phyloP scores from a whole-genome alignment of 1,140 invertebrate species.

The Pachyrhynchus sulphureomaculatus region DNA sequence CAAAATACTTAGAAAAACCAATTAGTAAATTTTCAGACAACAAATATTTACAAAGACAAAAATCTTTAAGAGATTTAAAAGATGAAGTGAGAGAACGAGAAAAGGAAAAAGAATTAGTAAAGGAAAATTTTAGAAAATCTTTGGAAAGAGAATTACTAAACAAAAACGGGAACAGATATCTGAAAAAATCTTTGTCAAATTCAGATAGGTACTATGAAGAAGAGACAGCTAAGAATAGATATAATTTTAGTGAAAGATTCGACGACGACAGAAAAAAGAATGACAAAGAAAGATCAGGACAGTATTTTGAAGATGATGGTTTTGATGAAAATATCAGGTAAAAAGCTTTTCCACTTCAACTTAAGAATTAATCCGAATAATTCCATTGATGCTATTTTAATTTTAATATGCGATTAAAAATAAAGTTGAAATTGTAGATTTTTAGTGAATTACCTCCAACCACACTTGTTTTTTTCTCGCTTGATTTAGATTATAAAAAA shows the following conservation, averaged over 20 bases:
- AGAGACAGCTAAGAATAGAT: constrained; percentile 8
- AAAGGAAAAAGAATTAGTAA: not conserved
- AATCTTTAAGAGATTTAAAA: constrained; percentile 30
- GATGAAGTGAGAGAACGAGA: constrained; percentile 11
- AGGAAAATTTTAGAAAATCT: constrained; percentile 23
- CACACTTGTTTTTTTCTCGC: too few species aligned
- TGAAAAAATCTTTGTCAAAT: constrained; percentile 13
- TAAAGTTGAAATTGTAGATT: too few species aligned
- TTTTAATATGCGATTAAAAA: too few species aligned
- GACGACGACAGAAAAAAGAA: constrained; percentile 8
- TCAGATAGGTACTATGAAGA: constrained; percentile 20
- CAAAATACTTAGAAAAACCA: constrained; percentile 42
- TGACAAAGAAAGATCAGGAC: constrained; percentile 32
- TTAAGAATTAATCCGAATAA: too few species aligned
- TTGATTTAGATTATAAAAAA: too few species aligned
- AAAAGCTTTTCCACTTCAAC: too few species aligned
- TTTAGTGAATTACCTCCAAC: too few species aligned
- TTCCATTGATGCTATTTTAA: too few species aligned
- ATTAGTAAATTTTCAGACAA: constrained; percentile 38
- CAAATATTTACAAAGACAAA: constrained; percentile 42
- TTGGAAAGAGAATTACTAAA: constrained; percentile 26
- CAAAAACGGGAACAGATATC: constrained; percentile 15
- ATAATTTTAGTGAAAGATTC: constrained; percentile 20
- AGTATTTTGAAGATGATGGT: constrained; percentile 45
- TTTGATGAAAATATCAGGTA: constrained; percentile 44